These are phyloP conservation scores for Apogon hyalosoma DNA, from an alignment of 2,797 vertebrate species.

Conservation along the genomic window DNA sequence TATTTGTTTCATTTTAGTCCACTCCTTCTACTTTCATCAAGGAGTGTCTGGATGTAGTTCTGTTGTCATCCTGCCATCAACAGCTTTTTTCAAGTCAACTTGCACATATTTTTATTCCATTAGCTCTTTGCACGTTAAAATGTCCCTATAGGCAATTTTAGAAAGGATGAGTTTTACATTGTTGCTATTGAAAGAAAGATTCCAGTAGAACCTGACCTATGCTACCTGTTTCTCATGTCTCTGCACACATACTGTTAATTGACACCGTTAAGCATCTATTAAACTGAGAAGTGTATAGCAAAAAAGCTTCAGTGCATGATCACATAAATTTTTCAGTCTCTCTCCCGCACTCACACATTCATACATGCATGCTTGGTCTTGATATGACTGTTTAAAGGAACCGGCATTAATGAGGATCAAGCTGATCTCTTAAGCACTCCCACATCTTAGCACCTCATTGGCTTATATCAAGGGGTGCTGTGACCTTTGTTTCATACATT, in stretches of 20 bases:
- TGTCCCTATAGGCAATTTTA: neutral
- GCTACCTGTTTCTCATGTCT: conserved; percentile 35
- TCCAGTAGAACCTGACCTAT: conserved; percentile 25
- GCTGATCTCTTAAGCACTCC: conserved; percentile 72
- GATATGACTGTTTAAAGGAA: conserved; percentile 58
- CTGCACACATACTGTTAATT: conserved; percentile 40
- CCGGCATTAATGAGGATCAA: conserved; percentile 65
- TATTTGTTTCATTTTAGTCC: conserved; percentile 57
- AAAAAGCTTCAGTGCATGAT: conserved; percentile 26
- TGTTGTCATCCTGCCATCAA: neutral
- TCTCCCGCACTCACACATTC: conserved; percentile 3
- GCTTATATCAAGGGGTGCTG: conserved; percentile 73
- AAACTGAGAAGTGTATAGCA: conserved; percentile 10
- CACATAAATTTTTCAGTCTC: conserved; percentile 3
- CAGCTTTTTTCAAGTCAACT: neutral
- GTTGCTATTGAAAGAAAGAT: conserved; percentile 36
- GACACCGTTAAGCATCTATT: conserved; percentile 45
- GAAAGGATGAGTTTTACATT: neutral
- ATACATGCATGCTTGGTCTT: conserved; percentile 30
- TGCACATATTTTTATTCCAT: neutral
- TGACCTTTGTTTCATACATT: conserved; percentile 81
- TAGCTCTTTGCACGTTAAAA: conserved; percentile 6
- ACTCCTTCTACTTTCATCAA: neutral
- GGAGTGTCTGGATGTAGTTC: conserved; percentile 16
- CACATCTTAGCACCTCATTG: conserved; percentile 74